A percentile compares a stretch with the other conserved stretches of the same genome.
These are phyloP conservation scores for Eristalis pertinax DNA, from an alignment of 2,888 invertebrate species.

Conservation along the genomic window DNA sequence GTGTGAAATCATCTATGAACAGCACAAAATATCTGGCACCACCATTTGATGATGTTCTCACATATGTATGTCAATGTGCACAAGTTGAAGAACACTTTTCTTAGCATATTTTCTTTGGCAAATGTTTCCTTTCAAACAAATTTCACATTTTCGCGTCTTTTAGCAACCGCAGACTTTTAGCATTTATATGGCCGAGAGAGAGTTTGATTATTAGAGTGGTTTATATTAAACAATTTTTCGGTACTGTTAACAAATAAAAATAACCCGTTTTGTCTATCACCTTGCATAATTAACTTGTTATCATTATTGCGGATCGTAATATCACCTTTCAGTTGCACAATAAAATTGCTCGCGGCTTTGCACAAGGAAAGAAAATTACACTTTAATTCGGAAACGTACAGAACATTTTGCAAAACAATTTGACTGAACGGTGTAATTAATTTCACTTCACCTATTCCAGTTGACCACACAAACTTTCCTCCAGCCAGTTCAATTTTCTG, in stretches of 20 bases:
- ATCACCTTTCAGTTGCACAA: constrained; percentile 21
- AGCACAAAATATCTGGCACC: constrained; percentile 7
- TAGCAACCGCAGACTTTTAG: constrained; percentile 25
- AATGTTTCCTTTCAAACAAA: not conserved
- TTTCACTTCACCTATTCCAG: constrained; percentile 19
- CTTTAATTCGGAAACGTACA: constrained; percentile 28
- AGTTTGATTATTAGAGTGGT: not conserved
- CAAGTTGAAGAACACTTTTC: constrained; percentile 16
- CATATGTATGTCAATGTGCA: constrained; percentile 14
- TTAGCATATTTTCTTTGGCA: not conserved
- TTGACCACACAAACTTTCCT: not conserved
- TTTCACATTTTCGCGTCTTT: constrained; percentile 6
- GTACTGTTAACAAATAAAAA: constrained; percentile 4
- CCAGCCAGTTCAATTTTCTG: constrained; percentile 31
- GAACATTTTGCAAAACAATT: no score
- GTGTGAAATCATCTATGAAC: constrained; percentile 6
- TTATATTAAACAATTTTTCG: constrained; percentile 9
- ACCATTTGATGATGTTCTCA: not conserved
- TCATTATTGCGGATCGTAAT: not conserved
- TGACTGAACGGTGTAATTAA: no score
- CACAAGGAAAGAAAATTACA: constrained; percentile 16
- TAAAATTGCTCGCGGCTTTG: constrained; percentile 28
- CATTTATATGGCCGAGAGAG: constrained; percentile 5
- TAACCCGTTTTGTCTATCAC: constrained; percentile 18
- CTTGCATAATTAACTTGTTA: constrained; percentile 13